A percentile compares a stretch with the other conserved stretches of the same genome.
Evolutionary conservation across 1,140 invertebrate species (phyloP).

Genomic region (Euwallacea similis): DNA sequence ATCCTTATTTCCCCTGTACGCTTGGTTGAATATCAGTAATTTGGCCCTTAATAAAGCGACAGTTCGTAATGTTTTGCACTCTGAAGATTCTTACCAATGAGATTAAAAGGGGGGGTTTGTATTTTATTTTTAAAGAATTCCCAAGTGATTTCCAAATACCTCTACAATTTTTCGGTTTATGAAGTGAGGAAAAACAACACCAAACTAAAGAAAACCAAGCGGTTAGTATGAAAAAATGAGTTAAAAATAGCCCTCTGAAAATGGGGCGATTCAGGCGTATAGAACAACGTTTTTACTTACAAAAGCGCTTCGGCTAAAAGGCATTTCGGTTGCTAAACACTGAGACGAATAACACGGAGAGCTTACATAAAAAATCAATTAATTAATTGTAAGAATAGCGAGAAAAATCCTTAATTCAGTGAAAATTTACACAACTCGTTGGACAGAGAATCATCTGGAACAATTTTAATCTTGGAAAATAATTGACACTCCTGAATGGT

Average conservation of each 20-base stretch:
- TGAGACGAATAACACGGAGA: slow-evolving; percentile 13
- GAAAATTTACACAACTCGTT: slow-evolving; percentile 21
- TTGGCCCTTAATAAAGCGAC: too few relatives aligned
- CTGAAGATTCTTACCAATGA: too few relatives aligned
- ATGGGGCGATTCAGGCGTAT: slow-evolving; percentile 10
- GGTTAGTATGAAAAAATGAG: slow-evolving; percentile 18
- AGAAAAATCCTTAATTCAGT: slow-evolving; percentile 10
- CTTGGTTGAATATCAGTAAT: too few relatives aligned
- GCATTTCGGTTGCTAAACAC: slow-evolving; percentile 21
- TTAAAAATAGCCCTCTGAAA: slow-evolving; percentile 24
- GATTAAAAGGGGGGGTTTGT: too few relatives aligned
- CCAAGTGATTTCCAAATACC: too few relatives aligned
- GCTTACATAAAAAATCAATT: slow-evolving; percentile 17
- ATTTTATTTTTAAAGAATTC: too few relatives aligned
- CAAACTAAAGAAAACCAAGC: slow-evolving; percentile 26
- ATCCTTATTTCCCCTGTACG: too few relatives aligned
- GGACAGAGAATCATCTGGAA: slow-evolving; percentile 28
- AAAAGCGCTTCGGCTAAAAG: slow-evolving; percentile 30
- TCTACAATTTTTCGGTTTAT: neutral
- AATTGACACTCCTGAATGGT: neutral
- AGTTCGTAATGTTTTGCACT: too few relatives aligned
- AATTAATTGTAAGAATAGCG: slow-evolving; percentile 4
- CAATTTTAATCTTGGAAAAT: slow-evolving; percentile 7
- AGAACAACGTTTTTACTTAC: slow-evolving; percentile 22
- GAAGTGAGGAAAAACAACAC: slow-evolving; percentile 12